phyloP scores from a whole-genome alignment of 2,888 invertebrate genomes.

The Temnothorax unifasciatus region DNA sequence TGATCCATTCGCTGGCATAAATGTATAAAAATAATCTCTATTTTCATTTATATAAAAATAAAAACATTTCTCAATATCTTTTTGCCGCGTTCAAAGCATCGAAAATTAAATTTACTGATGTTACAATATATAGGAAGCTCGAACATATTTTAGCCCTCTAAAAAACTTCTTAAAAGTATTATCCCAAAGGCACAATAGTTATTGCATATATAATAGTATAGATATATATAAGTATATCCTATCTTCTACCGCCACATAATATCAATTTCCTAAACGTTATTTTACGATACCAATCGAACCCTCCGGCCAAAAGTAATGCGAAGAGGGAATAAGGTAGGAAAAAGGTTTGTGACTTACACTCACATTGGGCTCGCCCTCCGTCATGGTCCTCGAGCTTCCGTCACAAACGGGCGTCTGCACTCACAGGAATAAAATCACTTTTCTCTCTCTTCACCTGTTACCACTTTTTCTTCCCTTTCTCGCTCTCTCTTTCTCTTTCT shows the following conservation, averaged over 20 bases:
- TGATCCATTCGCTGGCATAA: neutral
- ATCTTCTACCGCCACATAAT: neutral
- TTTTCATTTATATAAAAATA: neutral
- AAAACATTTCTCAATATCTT: neutral
- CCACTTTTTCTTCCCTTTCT: slow-evolving; percentile 13
- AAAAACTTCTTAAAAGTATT: neutral
- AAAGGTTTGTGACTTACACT: slow-evolving; percentile 57
- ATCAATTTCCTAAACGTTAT: slow-evolving; percentile 35
- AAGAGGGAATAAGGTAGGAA: slow-evolving; percentile 10
- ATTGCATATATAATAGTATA: neutral
- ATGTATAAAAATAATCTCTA: neutral
- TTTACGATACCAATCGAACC: neutral
- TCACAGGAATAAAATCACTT: slow-evolving; percentile 59
- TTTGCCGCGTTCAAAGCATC: neutral
- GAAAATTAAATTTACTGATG: neutral
- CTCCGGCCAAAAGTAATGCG: neutral
- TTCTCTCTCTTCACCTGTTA: slow-evolving; percentile 18
- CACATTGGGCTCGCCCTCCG: slow-evolving; percentile 62
- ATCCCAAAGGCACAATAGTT: neutral
- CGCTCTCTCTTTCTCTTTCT: neutral
- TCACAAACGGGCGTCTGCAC: slow-evolving; percentile 50
- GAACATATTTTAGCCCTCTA: neutral
- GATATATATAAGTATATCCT: neutral
- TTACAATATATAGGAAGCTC: neutral
- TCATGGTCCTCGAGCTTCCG: slow-evolving; percentile 61